phyloP scores from a whole-genome alignment of 2,888 invertebrate species.

The Lottia scabra region DNA sequence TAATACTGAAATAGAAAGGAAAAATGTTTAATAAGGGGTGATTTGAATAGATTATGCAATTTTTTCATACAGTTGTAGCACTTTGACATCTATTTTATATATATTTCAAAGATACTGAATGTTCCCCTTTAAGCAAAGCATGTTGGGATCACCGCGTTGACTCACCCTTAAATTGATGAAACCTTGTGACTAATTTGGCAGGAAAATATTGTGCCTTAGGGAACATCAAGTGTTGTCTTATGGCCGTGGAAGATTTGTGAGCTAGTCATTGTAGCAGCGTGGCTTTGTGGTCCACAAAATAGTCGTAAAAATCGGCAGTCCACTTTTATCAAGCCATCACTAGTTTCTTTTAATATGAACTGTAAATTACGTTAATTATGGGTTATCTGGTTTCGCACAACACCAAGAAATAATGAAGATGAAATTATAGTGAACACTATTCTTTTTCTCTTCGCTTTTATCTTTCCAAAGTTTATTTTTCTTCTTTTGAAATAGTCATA shows the following conservation, averaged over 20 bases:
- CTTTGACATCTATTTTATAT: no score
- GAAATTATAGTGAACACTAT: neutral
- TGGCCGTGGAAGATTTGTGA: neutral
- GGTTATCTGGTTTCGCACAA: conserved; percentile 1
- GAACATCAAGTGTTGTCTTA: neutral
- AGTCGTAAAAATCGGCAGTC: neutral
- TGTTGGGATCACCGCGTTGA: conserved; percentile 1
- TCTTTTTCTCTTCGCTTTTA: neutral
- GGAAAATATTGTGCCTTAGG: conserved; percentile 6
- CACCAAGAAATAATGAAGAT: neutral
- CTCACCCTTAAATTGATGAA: conserved; percentile 5
- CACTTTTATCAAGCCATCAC: conserved; percentile 1
- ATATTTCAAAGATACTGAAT: no score
- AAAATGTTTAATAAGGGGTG: no score
- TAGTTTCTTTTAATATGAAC: neutral
- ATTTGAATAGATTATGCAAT: no score
- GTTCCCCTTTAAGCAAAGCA: neutral
- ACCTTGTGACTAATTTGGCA: conserved; percentile 3
- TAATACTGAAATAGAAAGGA: no score
- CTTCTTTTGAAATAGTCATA: no score
- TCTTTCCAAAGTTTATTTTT: no score
- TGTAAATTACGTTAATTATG: conserved; percentile 2
- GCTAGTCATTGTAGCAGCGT: neutral
- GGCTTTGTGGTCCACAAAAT: neutral
- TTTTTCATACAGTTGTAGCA: no score